Conservation (phyloP, 2,113 vertebrate genomes). For the Manacus vitellinus region DNA sequence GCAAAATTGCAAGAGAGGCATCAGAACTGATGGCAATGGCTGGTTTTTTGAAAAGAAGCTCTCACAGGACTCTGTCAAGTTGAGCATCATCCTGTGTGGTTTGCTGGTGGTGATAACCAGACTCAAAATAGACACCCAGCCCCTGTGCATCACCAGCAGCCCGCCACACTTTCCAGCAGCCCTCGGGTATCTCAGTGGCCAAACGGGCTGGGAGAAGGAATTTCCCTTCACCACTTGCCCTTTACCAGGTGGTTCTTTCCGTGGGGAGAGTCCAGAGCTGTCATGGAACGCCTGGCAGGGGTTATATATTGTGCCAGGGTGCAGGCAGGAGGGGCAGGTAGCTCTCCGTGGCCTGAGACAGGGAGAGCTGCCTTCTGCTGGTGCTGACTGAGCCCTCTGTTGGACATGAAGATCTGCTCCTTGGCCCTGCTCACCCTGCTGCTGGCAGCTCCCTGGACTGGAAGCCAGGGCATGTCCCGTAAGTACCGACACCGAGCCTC, state of each 20-base stretch:
- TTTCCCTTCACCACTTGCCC: not conserved
- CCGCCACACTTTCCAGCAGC: not conserved
- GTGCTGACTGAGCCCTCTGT: accelerated
- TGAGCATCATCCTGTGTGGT: constrained; percentile 15
- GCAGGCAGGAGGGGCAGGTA: not conserved
- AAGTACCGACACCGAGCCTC: not conserved
- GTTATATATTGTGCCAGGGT: not conserved
- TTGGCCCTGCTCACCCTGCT: not conserved
- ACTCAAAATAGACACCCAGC: not conserved
- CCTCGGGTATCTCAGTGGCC: not conserved
- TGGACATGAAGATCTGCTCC: constrained; percentile 5
- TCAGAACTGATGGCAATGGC: accelerated
- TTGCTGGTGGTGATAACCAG: not conserved
- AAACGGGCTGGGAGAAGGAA: not conserved
- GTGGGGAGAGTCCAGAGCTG: not conserved
- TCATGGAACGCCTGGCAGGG: not conserved
- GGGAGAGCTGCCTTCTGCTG: not conserved
- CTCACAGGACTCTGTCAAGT: accelerated
- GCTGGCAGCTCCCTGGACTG: not conserved
- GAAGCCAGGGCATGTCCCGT: not conserved
- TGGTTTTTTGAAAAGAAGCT: not conserved
- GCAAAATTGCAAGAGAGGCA: not conserved
- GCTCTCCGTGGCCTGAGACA: not conserved
- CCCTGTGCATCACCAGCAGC: accelerated
- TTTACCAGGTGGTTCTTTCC: not conserved